Base-by-base conservation (phyloP, 2,888 invertebrate genomes). In the Vesta saturnalis region DNA sequence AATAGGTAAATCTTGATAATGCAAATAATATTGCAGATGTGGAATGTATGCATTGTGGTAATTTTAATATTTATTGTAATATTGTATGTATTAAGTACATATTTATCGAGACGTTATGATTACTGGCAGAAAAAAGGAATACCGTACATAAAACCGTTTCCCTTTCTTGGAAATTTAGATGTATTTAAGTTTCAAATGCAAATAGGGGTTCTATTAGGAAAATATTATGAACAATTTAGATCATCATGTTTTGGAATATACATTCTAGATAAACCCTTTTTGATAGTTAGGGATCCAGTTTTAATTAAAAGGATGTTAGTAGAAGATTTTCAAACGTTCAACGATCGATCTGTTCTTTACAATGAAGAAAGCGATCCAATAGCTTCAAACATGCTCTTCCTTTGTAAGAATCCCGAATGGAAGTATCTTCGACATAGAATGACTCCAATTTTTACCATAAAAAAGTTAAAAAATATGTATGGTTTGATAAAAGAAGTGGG, bases 401-500 rank as follows among this genome's bases (percentile, higher is more conserved):
- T 83, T 1, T 69, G 85, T 52, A 83, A 82, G 62, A 86, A 85
- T 60, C 83, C 84, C 0, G 82, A 83, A 1, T 88, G 88, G 88
- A 86, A 84, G 72, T 81, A 81, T 46, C 74, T 87, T 16, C 79
- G 88, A 15, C 77, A 82, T 0, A 86, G 86, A 69, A 80, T 87
- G 35, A 85, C 86, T 0, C 87, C 87, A 0, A 85, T 85, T 0
- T 84, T 88, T 74, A 85, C 87, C 1, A 82, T 85, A 0, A 86
- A 85, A 15, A 87, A 87, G 76, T 78, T 88, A 70, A 86, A 84
- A 74, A 78, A 78, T 39, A 86, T 87, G 86, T 82, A 85, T 16
- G 78, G 80, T 0, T 77, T 86, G 6, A 83, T 86, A 73, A 70
- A 80, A n/a, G 81, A 83, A 35, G 83, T 81, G 23, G 81, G 82